Evolutionary conservation across 2,797 vertebrate species (phyloP), one percentile per base, ranked within the genome.

Genomic region (Hypotaenidia philippensis): DNA sequence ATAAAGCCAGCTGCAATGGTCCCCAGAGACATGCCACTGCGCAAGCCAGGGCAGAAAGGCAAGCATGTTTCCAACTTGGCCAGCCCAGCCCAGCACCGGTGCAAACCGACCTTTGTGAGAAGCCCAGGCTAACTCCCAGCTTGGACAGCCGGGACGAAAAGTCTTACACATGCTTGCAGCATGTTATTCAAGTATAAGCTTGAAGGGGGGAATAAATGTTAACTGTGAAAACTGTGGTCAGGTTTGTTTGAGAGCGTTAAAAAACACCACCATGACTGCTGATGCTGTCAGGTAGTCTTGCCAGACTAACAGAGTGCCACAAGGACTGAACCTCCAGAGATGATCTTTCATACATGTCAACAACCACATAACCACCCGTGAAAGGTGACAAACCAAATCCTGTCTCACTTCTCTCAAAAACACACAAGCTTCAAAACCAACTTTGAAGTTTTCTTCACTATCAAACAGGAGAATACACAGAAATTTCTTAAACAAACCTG

Each of bases 371-470:
- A 60, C 55, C 31, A 12, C 52, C 26, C 55, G 8, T 32, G 56
- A 79, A 83, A 72, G 11, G 79, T 78, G 61, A 88, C 79, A 93
- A 94, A 89, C 38, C 90, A 87, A 93, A 74, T 34, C 23, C 53
- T 69, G 22, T 6, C 61, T 83, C 83, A 27, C 52, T 86, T 76
- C 44, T 78, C 76, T 71, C 85, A 75, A 78, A 94, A 90, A 57
- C 5, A 91, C 34, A 65, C 25, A 88, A 53, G 76, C 85, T 93
- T 93, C 85, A 95, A 95, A 95, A 87, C 18, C 16, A 80, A 64
- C 87, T 94, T 94, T 85, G 79, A 87, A 85, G 64, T 89, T 29
- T 79, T 55, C 72, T 87, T 81, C 10, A 2, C 29, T 59, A 74
- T 44, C 18, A 85, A 89, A 83, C 12, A 61, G 31, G 63, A 94